These are phyloP conservation scores for Eriocheir sinensis DNA, from an alignment of 1,140 invertebrate species.

Conservation along the genomic window DNA sequence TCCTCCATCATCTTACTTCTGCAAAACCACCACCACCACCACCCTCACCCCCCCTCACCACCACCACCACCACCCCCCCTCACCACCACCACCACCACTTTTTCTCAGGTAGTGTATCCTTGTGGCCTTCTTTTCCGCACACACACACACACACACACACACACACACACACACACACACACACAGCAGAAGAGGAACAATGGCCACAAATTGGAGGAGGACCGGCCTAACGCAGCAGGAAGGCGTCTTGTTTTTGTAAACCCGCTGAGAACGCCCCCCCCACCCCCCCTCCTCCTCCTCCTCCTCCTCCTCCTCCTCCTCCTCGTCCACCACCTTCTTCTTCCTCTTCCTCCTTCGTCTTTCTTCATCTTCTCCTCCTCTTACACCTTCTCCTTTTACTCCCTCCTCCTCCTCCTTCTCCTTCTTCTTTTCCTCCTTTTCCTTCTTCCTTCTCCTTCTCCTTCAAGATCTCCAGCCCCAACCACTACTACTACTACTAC, in stretches of 20 bases:
- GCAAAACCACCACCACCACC: not conserved
- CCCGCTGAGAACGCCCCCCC: not conserved
- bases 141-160: conserved; percentile 42
- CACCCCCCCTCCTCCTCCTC: not conserved
- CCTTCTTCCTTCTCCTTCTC: not conserved
- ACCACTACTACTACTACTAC: too few species aligned
- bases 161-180: conserved; percentile 50
- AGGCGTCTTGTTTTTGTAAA: not conserved
- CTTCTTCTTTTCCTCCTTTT: not conserved
- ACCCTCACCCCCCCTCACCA: not conserved
- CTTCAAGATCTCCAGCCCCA: too few species aligned
- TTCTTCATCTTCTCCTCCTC: not conserved
- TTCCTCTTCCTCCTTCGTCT: not conserved
- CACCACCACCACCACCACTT: not conserved
- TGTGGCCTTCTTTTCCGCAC: not conserved
- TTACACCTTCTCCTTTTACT: not conserved
- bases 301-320: conserved; percentile 17
- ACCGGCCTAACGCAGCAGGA: not conserved
- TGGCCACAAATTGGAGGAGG: conserved; percentile 56
- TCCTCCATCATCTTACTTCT: not conserved
- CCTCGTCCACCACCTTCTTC: not conserved
- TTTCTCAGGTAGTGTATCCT: not conserved
- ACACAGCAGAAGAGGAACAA: conserved; percentile 30
- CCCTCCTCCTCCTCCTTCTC: not conserved
- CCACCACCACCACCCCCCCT: not conserved